phyloP scores from a whole-genome alignment of 23 tunicate species.

The Styela clava region DNA sequence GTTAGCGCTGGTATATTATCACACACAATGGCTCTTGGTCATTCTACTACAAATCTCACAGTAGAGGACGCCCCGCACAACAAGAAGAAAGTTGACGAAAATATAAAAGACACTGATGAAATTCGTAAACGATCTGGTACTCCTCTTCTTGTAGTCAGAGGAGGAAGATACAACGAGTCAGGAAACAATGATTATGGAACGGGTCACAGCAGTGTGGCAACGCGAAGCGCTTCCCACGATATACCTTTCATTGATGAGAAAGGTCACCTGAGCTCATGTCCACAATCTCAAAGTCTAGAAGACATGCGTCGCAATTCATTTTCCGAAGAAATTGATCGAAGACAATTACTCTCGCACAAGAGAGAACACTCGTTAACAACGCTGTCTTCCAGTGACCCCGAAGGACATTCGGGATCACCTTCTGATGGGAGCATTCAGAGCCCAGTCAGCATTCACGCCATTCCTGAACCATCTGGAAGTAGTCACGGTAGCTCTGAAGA shows the following conservation, averaged over 20 bases:
- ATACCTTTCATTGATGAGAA: background rate
- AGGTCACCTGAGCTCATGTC: background rate
- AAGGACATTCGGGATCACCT: background rate
- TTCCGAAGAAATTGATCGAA: background rate
- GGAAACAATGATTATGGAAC: background rate
- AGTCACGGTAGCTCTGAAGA: background rate
- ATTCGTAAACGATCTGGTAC: background rate
- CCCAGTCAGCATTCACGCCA: background rate
- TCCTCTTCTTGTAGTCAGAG: background rate
- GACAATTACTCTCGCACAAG: background rate
- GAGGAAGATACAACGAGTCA: background rate
- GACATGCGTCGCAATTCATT: background rate
- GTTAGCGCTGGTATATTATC: background rate
- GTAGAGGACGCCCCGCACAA: background rate
- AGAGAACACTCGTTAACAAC: background rate
- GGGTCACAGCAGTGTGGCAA: background rate
- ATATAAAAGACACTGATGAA: background rate
- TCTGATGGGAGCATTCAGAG: background rate
- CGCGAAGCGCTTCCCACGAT: background rate
- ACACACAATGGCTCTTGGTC: background rate
- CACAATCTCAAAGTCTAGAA: background rate
- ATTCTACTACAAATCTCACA: constrained; percentile 4
- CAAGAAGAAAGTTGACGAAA: background rate
- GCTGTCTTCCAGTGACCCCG: background rate
- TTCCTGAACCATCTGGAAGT: background rate